Evolutionary conservation across 2,113 vertebrate species (phyloP), one percentile per base, ranked within the genome.

Genomic region (Misgurnus mizolepis): DNA sequence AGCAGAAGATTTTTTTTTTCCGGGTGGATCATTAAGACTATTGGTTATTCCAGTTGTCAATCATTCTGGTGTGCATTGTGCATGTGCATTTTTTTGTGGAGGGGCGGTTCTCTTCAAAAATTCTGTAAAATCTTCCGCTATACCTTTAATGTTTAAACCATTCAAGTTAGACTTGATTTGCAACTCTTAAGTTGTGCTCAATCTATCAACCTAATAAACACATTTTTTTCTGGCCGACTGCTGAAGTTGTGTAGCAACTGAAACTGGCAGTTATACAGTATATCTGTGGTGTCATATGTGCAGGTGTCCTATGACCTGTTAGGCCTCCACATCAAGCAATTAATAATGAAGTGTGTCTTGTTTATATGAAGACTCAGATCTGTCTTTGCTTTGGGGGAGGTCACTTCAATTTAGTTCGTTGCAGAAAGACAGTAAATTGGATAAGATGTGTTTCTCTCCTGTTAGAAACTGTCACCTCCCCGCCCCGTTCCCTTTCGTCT

Each of bases 371-470:
- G 15, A 64, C 18, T 49, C 27, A 34, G 49, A 61, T 41, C 17
- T 61, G 47, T 61, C 39, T 40, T 75, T 81, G 45, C 45, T 70
- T 27, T 83, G 40, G 49, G 22, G 64, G 22, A 74, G 39, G 78
- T 72, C 69, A 56, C 12, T 80, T 65, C 62, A 34, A 18, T 50
- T 79, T 50, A 11, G 43, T 68, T 74, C 72, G 72, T 55, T 76
- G 50, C 43, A 18, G 40, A 18, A 65, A 73, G 50, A 83, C 49
- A 17, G 45, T 79, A 45, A 66, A 45, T 45, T 78, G 6, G 53
- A 84, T 84, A 72, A 81, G 79, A 65, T 66, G 8, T 67, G 18
- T 79, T 49, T 80, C 47, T 81, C 75, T 81, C 68, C 49, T 81
- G 9, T 71, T 67, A 77, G 66, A 40, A 27, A 39, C 76, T 70